These are phyloP conservation scores for Ectemnius lituratus DNA, from an alignment of 2,888 invertebrate genomes.

Conservation along the genomic window DNA sequence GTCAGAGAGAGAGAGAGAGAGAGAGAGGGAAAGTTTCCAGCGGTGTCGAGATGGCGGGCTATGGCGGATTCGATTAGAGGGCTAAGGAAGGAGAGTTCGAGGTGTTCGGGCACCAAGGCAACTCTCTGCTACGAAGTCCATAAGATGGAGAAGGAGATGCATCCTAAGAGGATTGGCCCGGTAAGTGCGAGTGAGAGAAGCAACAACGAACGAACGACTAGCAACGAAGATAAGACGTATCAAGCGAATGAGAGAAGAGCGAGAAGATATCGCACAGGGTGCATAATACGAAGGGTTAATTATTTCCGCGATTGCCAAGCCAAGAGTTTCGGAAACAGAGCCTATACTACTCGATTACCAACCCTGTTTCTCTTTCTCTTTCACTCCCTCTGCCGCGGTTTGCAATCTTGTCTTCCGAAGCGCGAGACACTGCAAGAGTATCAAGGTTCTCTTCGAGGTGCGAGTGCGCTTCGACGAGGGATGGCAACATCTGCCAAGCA, in stretches of 20 bases:
- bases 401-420: neutral
- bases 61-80: too few relatives aligned
- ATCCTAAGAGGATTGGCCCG: constrained; percentile 12
- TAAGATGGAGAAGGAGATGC: neutral
- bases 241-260: neutral
- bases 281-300: constrained; percentile 61
- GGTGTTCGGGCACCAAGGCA: neutral
- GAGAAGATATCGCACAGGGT: constrained; percentile 23
- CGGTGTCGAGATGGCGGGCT: too few relatives aligned
- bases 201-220: neutral
- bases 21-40: too few relatives aligned
- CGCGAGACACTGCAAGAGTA: too few relatives aligned
- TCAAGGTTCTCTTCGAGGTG: neutral
- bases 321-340: constrained; percentile 33
- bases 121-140: neutral
- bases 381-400: neutral
- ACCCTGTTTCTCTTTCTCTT: neutral
- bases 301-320: constrained; percentile 56
- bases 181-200: neutral
- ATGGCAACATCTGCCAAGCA: constrained; percentile 4
- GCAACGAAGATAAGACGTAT: constrained; percentile 15
- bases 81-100: neutral
- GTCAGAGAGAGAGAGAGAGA: too few relatives aligned
- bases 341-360: too few relatives aligned
- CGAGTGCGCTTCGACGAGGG: neutral